Evolutionary conservation across 64 coral and sea anemone species (phyloP).

Genomic region (Porites australiensis): DNA sequence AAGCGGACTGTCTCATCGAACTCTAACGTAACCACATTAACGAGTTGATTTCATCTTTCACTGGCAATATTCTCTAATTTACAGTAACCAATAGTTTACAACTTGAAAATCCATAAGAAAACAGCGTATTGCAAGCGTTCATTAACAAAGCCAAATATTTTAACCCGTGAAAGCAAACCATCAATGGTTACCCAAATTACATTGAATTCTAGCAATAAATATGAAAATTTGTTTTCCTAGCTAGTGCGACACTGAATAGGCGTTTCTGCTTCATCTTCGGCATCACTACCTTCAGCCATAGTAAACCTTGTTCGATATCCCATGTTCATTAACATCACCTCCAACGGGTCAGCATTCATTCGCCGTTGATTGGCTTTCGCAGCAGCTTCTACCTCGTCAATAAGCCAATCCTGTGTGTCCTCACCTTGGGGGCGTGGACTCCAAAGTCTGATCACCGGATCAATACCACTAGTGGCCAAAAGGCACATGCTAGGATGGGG

Average conservation of each 20-base stretch:
- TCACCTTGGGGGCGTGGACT: constrained; percentile 80
- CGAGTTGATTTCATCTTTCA: too few relatives aligned
- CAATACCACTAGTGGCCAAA: constrained; percentile 98
- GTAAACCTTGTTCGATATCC: constrained; percentile 89
- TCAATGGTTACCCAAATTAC: not conserved
- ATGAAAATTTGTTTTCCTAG: not conserved
- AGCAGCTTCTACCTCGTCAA: constrained; percentile 91
- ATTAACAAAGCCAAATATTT: not conserved
- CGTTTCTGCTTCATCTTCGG: constrained; percentile 76
- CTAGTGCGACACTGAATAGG: constrained; percentile 82
- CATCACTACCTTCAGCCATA: constrained; percentile 76
- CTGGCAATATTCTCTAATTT: too few relatives aligned
- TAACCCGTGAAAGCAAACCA: not conserved
- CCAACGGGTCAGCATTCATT: constrained; percentile 99
- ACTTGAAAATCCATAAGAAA: not conserved
- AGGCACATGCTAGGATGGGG: constrained; percentile 91
- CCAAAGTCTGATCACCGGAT: constrained; percentile 96
- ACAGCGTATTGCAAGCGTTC: not conserved
- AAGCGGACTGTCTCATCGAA: too few relatives aligned
- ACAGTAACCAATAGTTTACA: not conserved
- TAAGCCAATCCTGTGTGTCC: constrained; percentile 55
- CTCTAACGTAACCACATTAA: too few relatives aligned
- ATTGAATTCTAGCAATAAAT: not conserved
- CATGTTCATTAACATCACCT: constrained; percentile 99
- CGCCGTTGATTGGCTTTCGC: constrained; percentile 96